These are phyloP conservation scores for Drosophila fulvimacula DNA, from an alignment of 2,888 invertebrate species.

Conservation along the genomic window DNA sequence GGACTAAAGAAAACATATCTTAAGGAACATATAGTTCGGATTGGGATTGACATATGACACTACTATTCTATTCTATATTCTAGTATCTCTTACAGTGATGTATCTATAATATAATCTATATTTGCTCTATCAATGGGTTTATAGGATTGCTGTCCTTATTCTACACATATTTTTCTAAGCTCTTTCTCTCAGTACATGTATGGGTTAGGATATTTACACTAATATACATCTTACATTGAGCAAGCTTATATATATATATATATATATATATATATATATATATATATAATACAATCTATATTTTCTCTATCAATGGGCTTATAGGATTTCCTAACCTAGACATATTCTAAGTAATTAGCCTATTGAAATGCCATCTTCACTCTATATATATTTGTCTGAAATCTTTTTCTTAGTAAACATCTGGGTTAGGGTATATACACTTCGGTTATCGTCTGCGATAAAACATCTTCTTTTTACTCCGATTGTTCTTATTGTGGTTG, in stretches of 20 bases:
- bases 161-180: too few relatives aligned
- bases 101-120: too few relatives aligned
- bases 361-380: neutral
- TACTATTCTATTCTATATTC: too few relatives aligned
- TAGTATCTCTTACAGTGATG: too few relatives aligned
- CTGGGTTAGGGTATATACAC: slow-evolving; percentile 1
- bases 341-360: neutral
- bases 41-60: too few relatives aligned
- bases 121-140: too few relatives aligned
- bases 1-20: neutral
- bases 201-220: too few relatives aligned
- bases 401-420: neutral
- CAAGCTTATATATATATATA: too few relatives aligned
- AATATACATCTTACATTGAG: neutral
- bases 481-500: slow-evolving; percentile 52
- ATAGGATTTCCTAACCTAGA: neutral
- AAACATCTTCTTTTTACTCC: neutral
- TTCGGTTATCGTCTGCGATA: neutral
- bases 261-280: too few relatives aligned
- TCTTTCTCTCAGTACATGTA: too few relatives aligned
- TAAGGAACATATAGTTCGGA: neutral
- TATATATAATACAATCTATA: neutral
- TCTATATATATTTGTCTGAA: neutral
- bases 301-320: neutral
- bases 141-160: too few relatives aligned